Conservation (phyloP, 2,888 invertebrate genomes). For the Petrophora chlorosata region DNA sequence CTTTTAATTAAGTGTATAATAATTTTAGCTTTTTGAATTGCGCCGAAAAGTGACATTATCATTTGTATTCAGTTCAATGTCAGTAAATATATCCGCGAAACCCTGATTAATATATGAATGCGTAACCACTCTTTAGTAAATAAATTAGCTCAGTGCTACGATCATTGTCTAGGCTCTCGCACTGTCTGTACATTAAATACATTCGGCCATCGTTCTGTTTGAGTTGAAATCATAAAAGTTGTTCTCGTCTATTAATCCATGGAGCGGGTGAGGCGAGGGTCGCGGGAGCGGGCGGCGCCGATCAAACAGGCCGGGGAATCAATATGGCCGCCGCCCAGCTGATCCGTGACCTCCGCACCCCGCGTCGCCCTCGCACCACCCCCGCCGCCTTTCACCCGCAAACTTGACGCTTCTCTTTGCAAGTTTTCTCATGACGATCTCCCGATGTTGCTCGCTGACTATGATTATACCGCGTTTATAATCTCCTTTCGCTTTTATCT, state of each 20-base stretch:
- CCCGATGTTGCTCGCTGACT: constrained; percentile 45
- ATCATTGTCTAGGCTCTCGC: constrained; percentile 31
- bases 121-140: constrained; percentile 1
- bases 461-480: constrained; percentile 38
- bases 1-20: too few species aligned
- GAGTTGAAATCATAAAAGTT: constrained; percentile 83
- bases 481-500: constrained; percentile 26
- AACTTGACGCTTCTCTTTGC: constrained; percentile 69
- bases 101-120: too few species aligned
- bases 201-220: constrained; percentile 64
- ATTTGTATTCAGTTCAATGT: too few species aligned
- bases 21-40: too few species aligned
- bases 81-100: too few species aligned
- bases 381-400: constrained; percentile 51
- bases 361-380: constrained; percentile 52
- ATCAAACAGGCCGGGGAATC: constrained; percentile 82
- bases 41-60: too few species aligned
- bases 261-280: constrained; percentile 52
- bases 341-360: constrained; percentile 79
- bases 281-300: constrained; percentile 70
- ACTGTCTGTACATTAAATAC: constrained; percentile 54
- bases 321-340: constrained; percentile 84
- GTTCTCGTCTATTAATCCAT: constrained; percentile 81
- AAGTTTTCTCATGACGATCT: constrained; percentile 67
- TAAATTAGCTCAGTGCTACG: constrained; percentile 4